Percentiles rank a stretch among this genome's conserved stretches.
phyloP scores from a whole-genome alignment of 2,797 vertebrate genomes.

The Cyprinodon diabolis region DNA sequence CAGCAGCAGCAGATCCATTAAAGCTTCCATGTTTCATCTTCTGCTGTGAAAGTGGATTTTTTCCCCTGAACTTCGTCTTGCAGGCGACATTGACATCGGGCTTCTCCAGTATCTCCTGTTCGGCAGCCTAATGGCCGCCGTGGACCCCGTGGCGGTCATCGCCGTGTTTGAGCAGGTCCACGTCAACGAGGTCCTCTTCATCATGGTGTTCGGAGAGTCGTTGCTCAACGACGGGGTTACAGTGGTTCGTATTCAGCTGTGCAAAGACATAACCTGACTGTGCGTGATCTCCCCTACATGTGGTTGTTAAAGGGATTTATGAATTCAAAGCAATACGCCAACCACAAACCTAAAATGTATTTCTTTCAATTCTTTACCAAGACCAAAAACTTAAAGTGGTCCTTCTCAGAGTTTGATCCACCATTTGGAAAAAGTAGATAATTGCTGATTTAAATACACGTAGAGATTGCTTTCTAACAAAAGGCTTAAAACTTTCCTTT shows the following conservation, averaged over 20 bases:
- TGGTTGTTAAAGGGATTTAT: too few species aligned
- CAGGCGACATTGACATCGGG: constrained; percentile 83
- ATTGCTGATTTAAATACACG: too few species aligned
- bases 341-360: not conserved
- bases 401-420: not conserved
- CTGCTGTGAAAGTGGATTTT: too few species aligned
- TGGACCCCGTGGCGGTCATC: constrained; percentile 95
- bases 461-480: too few species aligned
- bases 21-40: too few species aligned
- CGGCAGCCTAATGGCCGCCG: constrained; percentile 86
- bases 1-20: too few species aligned
- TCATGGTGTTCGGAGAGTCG: constrained; percentile 97
- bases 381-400: not conserved
- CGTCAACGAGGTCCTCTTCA: constrained; percentile 96
- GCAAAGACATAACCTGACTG: too few species aligned
- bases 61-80: not conserved
- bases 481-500: too few species aligned
- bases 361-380: not conserved
- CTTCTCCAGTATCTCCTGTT: constrained; percentile 93
- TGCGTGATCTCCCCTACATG: too few species aligned
- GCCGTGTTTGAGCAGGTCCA: constrained; percentile 98
- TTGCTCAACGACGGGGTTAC: constrained; percentile 97
- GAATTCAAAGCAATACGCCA: too few species aligned
- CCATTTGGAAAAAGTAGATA: too few species aligned
- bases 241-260: constrained; percentile 81